A percentile compares a stretch with the other conserved stretches of the same genome.
These are phyloP conservation scores for Penelope pileata DNA, from an alignment of 2,113 vertebrate genomes.

Conservation along the genomic window DNA sequence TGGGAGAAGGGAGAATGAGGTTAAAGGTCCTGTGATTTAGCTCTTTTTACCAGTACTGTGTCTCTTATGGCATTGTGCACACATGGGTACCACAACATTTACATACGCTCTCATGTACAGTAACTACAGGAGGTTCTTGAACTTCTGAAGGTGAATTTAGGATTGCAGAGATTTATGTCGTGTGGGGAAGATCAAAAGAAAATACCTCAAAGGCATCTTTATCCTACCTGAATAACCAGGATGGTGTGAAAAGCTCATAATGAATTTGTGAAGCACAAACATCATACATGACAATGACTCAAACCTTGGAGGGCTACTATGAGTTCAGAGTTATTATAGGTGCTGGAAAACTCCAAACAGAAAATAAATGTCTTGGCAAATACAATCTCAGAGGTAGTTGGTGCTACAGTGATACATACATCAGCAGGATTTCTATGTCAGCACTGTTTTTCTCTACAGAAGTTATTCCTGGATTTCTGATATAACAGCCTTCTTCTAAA, in stretches of 20 bases:
- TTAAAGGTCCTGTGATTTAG: background rate
- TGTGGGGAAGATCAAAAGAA: background rate
- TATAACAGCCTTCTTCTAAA: background rate
- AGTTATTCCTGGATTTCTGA: background rate
- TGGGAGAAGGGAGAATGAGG: background rate
- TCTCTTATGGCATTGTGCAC: background rate
- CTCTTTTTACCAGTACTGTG: background rate
- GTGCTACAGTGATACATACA: background rate
- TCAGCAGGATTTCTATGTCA: background rate
- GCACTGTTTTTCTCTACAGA: background rate
- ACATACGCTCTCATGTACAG: background rate
- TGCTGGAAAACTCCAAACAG: background rate
- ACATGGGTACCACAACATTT: background rate
- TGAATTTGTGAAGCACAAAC: background rate
- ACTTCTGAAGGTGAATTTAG: background rate
- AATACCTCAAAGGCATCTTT: constrained; percentile 1
- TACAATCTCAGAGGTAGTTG: background rate
- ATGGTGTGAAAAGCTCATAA: background rate
- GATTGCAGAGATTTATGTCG: constrained; percentile 20
- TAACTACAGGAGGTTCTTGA: background rate
- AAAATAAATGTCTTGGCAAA: background rate
- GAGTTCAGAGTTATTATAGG: background rate
- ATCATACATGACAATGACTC: background rate
- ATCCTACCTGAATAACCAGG: background rate
- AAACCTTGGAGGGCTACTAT: background rate